Percentiles rank a stretch among this genome's conserved stretches.
phyloP scores from a whole-genome alignment of 2,888 invertebrate species.

The Phortica magna region DNA sequence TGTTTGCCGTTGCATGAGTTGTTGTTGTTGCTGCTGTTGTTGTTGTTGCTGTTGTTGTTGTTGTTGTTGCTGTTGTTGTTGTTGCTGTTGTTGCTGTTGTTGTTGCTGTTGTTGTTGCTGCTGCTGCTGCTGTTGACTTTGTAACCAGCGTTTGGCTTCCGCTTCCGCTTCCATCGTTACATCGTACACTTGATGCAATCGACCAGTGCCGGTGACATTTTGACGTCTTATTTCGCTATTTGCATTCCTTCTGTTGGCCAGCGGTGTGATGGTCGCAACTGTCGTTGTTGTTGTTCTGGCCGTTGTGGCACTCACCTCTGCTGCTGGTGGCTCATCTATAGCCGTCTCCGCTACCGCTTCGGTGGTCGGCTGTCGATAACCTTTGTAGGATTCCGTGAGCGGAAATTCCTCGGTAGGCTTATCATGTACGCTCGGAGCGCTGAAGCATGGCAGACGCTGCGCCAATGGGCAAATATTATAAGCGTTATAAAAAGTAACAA shows the following conservation, averaged over 20 bases:
- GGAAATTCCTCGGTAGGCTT: constrained; percentile 59
- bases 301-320: constrained; percentile 40
- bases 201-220: constrained; percentile 17
- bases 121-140: constrained; percentile 33
- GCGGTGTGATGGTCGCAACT: not conserved
- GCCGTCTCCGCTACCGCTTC: constrained; percentile 4
- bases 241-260: not conserved
- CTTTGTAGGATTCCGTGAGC: constrained; percentile 64
- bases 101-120: no score
- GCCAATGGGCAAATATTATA: no score
- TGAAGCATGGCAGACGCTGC: constrained; percentile 75
- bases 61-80: not conserved
- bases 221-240: constrained; percentile 19
- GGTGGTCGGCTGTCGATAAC: constrained; percentile 59
- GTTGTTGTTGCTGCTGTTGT: constrained; percentile 20
- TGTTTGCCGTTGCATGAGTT: constrained; percentile 46
- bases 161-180: constrained; percentile 21
- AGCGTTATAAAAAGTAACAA: no score
- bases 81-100: no score
- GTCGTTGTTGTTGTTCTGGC: constrained; percentile 1
- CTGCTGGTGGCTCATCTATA: constrained; percentile 25
- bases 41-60: not conserved
- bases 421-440: constrained; percentile 68
- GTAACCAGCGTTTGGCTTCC: constrained; percentile 37
- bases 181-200: constrained; percentile 63